Conservation (phyloP, 2,888 invertebrate species). For the Stenodema calcarata region DNA sequence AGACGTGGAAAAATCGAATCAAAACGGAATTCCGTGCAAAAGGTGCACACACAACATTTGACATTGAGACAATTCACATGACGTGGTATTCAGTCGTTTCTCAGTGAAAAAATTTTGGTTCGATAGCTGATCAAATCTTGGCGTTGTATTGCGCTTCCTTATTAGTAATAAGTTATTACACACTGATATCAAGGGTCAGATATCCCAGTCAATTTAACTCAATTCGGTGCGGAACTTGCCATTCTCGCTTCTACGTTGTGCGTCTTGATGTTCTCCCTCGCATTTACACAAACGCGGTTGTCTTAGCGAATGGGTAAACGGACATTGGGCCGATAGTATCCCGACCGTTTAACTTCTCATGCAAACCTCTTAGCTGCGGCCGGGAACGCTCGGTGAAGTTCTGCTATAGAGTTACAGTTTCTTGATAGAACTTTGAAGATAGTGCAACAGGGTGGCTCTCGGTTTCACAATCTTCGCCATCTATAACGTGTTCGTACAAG, state of each 20-base stretch:
- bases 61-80: no score
- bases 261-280: not conserved
- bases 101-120: no score
- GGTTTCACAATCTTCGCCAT: not conserved
- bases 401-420: not conserved
- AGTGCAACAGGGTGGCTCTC: no score
- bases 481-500: not conserved
- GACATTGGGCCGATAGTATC: not conserved
- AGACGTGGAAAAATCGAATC: no score
- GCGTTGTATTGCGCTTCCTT: not conserved
- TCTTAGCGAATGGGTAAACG: not conserved
- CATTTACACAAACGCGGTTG: not conserved
- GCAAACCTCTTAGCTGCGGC: not conserved
- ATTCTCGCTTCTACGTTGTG: not conserved
- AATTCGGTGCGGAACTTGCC: not conserved
- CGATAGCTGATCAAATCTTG: no score
- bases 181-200: not conserved
- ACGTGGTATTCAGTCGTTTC: no score
- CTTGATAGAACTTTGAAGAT: not conserved
- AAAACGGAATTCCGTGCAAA: no score
- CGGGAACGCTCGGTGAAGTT: not conserved
- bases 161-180: not conserved
- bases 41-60: no score
- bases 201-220: slow-evolving; percentile 21
- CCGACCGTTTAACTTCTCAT: not conserved